phyloP scores from a whole-genome alignment of 2,113 vertebrate species.

The Tupaia chinensis region DNA sequence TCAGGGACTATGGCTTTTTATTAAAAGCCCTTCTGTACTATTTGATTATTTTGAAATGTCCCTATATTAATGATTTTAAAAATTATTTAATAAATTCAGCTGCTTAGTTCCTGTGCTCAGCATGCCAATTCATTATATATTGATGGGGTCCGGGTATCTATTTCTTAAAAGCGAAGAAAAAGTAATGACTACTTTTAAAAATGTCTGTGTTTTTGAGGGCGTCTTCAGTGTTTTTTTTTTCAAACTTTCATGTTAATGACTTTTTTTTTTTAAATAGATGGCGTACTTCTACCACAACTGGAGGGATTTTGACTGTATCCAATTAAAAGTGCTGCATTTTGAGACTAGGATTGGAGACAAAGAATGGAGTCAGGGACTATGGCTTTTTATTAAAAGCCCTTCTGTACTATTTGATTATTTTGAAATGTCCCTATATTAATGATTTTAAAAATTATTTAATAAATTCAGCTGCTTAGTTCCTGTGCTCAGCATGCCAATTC shows the following conservation, averaged over 20 bases:
- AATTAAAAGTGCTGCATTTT: conserved; percentile 36
- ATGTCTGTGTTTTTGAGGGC: conserved; percentile 51
- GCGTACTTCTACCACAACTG: conserved; percentile 92
- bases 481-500: background rate
- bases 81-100: conserved; percentile 7
- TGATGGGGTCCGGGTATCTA: background rate
- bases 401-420: conserved; percentile 24
- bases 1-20: conserved; percentile 33
- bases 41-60: background rate
- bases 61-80: conserved; percentile 22
- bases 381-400: conserved; percentile 53
- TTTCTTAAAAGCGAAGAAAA: conserved; percentile 55
- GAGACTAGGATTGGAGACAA: background rate
- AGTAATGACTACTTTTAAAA: conserved; percentile 21
- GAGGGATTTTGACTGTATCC: conserved; percentile 92
- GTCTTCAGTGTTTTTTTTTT: too few species aligned
- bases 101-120: background rate
- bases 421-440: background rate
- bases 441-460: conserved; percentile 41
- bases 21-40: conserved; percentile 37
- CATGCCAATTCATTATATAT: conserved; percentile 36
- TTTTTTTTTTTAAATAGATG: conserved; percentile 89
- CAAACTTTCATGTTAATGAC: conserved; percentile 41
- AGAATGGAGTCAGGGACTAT: background rate
- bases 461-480: background rate